Conservation (phyloP, 2,113 vertebrate genomes). For the Gadus macrocephalus region DNA sequence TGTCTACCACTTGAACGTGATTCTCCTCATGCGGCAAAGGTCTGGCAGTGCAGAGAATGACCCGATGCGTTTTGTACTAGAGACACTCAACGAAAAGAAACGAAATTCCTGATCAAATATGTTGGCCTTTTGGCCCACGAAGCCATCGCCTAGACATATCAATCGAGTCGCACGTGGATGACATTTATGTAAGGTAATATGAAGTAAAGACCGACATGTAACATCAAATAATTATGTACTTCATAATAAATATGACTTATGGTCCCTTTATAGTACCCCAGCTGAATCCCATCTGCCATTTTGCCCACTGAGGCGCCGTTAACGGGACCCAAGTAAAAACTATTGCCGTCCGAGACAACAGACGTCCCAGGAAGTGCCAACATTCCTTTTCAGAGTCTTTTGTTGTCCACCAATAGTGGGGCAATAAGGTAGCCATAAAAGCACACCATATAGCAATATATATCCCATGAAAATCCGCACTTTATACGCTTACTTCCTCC, state of each 20-base stretch:
- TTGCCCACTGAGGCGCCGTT: too few species aligned
- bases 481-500: slow-evolving; percentile 44
- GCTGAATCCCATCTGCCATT: too few species aligned
- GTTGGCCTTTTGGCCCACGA: not conserved
- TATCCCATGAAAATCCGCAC: slow-evolving; percentile 25
- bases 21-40: too few species aligned
- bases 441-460: slow-evolving; percentile 36
- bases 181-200: too few species aligned
- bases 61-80: too few species aligned
- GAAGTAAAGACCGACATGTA: too few species aligned
- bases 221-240: too few species aligned
- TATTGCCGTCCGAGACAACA: not conserved
- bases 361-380: slow-evolving; percentile 28
- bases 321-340: not conserved
- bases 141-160: too few species aligned
- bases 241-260: too few species aligned
- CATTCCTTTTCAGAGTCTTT: slow-evolving; percentile 44
- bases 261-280: too few species aligned
- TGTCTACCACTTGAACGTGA: not conserved
- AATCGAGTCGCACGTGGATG: too few species aligned
- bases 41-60: too few species aligned
- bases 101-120: not conserved
- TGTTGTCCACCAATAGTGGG: slow-evolving; percentile 44
- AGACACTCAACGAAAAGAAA: not conserved
- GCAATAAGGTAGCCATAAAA: slow-evolving; percentile 52